These are phyloP conservation scores for Branchipolynoe longqiensis DNA, from an alignment of 2,888 invertebrate genomes.

Conservation along the genomic window DNA sequence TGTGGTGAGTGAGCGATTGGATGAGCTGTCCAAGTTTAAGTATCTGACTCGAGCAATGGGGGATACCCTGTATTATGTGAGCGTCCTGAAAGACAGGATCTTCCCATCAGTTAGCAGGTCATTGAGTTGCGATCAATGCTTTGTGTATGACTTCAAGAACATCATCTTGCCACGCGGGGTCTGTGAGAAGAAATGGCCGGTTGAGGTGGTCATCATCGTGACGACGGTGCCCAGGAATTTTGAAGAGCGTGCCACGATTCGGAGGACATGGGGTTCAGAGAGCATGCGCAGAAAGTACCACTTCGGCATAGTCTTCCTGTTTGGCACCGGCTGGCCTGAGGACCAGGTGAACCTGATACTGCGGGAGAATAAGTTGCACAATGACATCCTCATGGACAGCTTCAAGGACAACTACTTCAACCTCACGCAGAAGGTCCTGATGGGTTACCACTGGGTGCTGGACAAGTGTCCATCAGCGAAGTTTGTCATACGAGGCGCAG, in stretches of 20 bases:
- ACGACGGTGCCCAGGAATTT: neutral
- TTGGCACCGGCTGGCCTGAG: slow-evolving; percentile 12
- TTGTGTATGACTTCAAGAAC: neutral
- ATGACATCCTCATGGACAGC: slow-evolving; percentile 14
- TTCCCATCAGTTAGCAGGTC: neutral
- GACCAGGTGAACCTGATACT: neutral
- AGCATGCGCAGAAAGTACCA: neutral
- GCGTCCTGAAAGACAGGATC: neutral
- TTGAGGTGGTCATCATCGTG: neutral
- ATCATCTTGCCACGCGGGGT: neutral
- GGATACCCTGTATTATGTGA: neutral
- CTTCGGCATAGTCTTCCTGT: slow-evolving; percentile 16
- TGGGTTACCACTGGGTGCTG: neutral
- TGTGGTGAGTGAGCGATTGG: neutral
- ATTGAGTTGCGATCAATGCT: slow-evolving; percentile 4
- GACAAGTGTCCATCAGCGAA: neutral
- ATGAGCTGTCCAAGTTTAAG: neutral
- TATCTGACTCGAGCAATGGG: neutral
- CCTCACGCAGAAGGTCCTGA: slow-evolving; percentile 36
- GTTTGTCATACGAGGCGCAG: slow-evolving; percentile 20
- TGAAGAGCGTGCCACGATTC: neutral
- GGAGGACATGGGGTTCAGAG: slow-evolving; percentile 10
- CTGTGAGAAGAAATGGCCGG: neutral
- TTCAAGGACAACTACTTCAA: slow-evolving; percentile 24
- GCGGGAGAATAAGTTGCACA: neutral